phyloP scores from a whole-genome alignment of 2,113 vertebrate species.

The Hypanus sabinus region DNA sequence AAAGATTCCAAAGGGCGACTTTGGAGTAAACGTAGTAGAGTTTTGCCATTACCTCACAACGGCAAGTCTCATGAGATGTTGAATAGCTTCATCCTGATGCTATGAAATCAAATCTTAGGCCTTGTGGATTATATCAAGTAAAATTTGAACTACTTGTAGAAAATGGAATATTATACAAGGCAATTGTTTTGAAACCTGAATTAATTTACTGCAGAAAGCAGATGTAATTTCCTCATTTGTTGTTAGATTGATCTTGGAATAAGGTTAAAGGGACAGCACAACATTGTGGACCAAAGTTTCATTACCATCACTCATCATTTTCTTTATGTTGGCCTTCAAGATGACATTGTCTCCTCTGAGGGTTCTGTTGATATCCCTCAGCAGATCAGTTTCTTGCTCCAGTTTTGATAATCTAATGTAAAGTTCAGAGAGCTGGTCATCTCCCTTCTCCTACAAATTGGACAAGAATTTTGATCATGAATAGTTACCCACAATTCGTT shows the following conservation, averaged over 20 bases:
- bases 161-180: not conserved
- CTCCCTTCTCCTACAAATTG: conserved; percentile 46
- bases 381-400: conserved; percentile 63
- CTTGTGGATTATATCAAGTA: not conserved
- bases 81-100: not conserved
- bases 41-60: not conserved
- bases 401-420: conserved; percentile 55
- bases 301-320: conserved; percentile 34
- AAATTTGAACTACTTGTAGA: not conserved
- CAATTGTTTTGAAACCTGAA: not conserved
- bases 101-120: not conserved
- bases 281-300: no score
- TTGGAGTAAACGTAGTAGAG: not conserved
- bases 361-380: conserved; percentile 59
- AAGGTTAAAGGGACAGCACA: no score
- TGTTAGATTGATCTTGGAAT: no score
- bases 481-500: not conserved
- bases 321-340: conserved; percentile 60
- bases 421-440: conserved; percentile 49
- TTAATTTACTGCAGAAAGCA: not conserved
- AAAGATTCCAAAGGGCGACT: not conserved
- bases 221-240: not conserved
- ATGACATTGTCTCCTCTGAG: conserved; percentile 65
- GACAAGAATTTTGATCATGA: conserved; percentile 22
- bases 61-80: not conserved